A percentile compares a stretch with the other conserved stretches of the same genome.
phyloP scores from a whole-genome alignment of 2,113 vertebrate genomes.

The Ailurus styani region DNA sequence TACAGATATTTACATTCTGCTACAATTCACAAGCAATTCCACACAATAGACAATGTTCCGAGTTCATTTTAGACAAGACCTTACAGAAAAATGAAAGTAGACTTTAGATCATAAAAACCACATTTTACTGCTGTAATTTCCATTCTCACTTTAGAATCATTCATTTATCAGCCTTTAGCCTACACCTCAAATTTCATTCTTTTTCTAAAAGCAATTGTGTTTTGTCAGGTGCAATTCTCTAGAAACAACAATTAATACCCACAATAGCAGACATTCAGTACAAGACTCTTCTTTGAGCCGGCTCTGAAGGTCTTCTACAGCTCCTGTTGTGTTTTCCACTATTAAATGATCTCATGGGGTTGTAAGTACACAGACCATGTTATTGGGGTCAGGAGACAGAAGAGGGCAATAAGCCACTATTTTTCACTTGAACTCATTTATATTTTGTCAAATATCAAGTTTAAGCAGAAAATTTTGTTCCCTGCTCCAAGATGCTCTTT shows the following conservation, averaged over 20 bases:
- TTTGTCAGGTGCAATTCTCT: conserved; percentile 8
- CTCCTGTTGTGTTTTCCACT: neutral
- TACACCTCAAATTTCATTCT: neutral
- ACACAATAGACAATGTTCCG: neutral
- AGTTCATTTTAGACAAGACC: neutral
- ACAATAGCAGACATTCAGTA: neutral
- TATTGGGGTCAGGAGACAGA: neutral
- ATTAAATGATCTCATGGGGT: neutral
- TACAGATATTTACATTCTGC: neutral
- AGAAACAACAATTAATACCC: neutral
- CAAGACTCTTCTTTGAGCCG: neutral
- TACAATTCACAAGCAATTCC: neutral
- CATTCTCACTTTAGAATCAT: neutral
- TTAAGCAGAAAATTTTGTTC: neutral
- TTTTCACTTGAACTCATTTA: neutral
- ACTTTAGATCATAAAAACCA: neutral
- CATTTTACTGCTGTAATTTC: neutral
- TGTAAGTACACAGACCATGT: neutral
- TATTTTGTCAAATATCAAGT: neutral
- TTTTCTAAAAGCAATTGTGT: neutral
- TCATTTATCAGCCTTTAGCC: neutral
- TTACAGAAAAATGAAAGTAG: neutral
- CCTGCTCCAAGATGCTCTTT: neutral
- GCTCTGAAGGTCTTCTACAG: neutral
- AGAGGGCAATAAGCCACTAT: neutral